Evolutionary conservation across 2,113 vertebrate species (phyloP).

Genomic region (Aspidoscelis tigris): DNA sequence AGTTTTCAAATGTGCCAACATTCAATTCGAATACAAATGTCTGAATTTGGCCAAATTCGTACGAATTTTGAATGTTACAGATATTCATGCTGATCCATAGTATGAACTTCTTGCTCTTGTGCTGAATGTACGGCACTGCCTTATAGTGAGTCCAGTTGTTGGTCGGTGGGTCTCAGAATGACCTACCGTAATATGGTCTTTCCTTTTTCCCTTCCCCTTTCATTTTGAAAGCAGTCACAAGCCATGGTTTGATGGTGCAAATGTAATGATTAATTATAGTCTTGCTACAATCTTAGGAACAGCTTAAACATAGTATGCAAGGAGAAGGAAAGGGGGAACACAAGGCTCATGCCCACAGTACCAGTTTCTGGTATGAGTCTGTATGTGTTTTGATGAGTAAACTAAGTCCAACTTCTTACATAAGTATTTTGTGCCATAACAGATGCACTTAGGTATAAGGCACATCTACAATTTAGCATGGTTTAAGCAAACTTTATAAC

Average conservation of each 20-base stretch:
- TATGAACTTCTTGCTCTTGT: neutral
- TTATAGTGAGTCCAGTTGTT: neutral
- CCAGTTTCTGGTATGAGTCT: neutral
- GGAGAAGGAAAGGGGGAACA: neutral
- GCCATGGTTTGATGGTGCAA: neutral
- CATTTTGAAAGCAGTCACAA: neutral
- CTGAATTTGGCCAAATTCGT: no score
- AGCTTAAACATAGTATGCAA: neutral
- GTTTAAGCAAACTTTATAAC: no score
- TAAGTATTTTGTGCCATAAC: neutral
- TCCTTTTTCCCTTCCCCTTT: neutral
- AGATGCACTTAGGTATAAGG: no score
- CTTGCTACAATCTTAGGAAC: neutral
- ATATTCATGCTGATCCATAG: neutral
- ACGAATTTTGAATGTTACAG: no score
- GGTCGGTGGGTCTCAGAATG: neutral
- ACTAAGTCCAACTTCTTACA: slow-evolving; percentile 10
- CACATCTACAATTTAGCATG: no score
- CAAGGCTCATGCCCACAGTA: neutral
- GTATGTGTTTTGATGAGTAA: neutral
- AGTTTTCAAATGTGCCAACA: no score
- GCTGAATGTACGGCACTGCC: neutral
- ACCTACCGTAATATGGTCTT: no score
- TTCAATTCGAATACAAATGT: no score
- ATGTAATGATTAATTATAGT: neutral